Evolutionary conservation across 1,140 invertebrate genomes (phyloP), one percentile per base, ranked within the genome.

Genomic region (Cephus cinctus): DNA sequence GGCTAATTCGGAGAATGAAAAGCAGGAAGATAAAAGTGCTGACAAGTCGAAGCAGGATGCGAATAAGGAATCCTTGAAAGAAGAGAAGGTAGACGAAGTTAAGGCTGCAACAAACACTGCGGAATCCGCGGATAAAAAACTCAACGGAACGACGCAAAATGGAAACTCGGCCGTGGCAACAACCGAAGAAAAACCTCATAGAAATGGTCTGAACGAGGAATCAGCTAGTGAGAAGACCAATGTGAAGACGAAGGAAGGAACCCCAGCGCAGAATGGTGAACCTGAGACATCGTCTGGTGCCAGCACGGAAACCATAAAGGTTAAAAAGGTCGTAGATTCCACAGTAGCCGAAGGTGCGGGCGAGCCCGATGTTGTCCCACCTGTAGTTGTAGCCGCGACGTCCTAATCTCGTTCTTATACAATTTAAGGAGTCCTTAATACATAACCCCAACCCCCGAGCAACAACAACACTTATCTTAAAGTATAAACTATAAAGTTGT

Each of bases 321-420:
- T 71, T 22, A 73, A 72, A 55, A 73, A 73, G 22, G 70, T 75
- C 38, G 69, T 75, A 21, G 73, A 75, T 39, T 59, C 70, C 20
- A 49, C 63, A 19, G 57, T 70, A 22, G 69, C 67, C 9, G 74
- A 74, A 18, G 69, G 61, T 44, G 59, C 64, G 16, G 69, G 64
- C 22, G 74, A 75, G 52, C 46, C 72, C 25, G 71, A 76, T 11
- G 69, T 75, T 47, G 72, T 70, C 45, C 61, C 70, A 46, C 64
- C 73, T 3, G 71, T 75, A 54, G 68, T 70, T 23, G 73, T 75
- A 43, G 69, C 69, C 34, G 74, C 74, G 47, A 75, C 71, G 59
- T 77, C 74, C 61, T 77, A 75, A 77, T 72, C 61, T 63, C 59
- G 56, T 62, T 60, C 56, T 50, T 50, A 46, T 63, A 57, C 59